Evolutionary conservation across 2,113 vertebrate genomes (phyloP), one percentile per base, ranked within the genome.

Genomic region (Propithecus coquereli): DNA sequence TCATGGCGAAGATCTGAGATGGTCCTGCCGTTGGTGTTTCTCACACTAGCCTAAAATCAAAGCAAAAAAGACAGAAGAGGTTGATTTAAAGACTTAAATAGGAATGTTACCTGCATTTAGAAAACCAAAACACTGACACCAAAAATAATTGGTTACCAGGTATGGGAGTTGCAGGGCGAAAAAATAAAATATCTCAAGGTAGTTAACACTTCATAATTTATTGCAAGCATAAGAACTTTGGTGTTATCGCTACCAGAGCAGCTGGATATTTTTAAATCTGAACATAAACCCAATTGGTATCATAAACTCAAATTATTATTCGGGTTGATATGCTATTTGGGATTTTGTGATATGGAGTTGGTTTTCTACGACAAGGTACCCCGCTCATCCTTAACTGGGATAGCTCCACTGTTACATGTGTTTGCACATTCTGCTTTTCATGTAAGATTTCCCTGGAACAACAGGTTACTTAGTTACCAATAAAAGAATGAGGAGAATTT

Each of bases 31-130:
- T 52, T 97, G 92, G 90, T 86, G 77, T 88, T 97, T 96, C 97
- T 97, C 98, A 97, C 65, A 47, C 96, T 97, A 98, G 97, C 97
- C 98, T 98, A 98, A 97, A 97, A 97, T 61, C 90, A 79, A 97
- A 96, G 54, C 74, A 96, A 91, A 90, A 90, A 95, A 80, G 40
- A 65, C 22, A 52, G 70, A 85, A 81, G 63, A 79, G 50, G 52
- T 97, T 88, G 30, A 34, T 52, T 92, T 97, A 90, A 97, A 54
- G 82, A 81, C 94, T 94, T 92, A 80, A 97, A 83, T 18, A 27
- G 37, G 22, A 90, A 57, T 84, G 79, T 90, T 52, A 79, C 18
- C 43, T 79, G 16, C 59, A 93, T 1, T 88, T 65, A 82, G 63
- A 90, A 95, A 76, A 80, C 59, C 32, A 94, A 86, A 95, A 57